Base-by-base conservation (phyloP, 2,797 vertebrate genomes). In the Neosalanx taihuensis region DNA sequence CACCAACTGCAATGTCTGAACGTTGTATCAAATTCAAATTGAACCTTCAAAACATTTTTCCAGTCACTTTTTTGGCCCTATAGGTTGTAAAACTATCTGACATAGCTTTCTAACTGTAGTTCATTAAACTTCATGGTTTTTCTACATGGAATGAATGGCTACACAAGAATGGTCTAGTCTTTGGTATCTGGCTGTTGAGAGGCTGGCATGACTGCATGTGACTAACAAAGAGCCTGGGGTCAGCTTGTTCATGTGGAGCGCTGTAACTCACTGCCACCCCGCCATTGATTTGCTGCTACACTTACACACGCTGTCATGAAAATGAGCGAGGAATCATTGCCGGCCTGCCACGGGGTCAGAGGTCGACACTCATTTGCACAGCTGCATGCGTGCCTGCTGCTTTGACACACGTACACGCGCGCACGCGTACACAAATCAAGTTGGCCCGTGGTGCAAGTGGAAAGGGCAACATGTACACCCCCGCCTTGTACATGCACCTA, bases 281-380 rank as follows among this genome's bases (percentile, higher is more conserved):
- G 67, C 46, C 67, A 18, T 3, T 67, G 75, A 75, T n/a, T 49
- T 57, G 41, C 53, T 67, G 63, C 68, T 33, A 72, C 53, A 56
- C 46, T 61, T 30, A 64, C 64, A 66, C 68, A 59, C 26, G 20
- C 62, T 31, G 73, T 74, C 37, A 6, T 59, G 49, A 67, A 80
- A 65, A 70, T 69, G 67, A 62, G 62, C 76, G 67, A 64, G 62
- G 72, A 77, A 59, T 67, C 4, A 26, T 51, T 18, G 65, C 67
- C 0, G 6, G 10, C 57, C 63, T 71, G 70, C 73, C 23, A 23
- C 10, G 17, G 15, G 77, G 58, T 80, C 73, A 71, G 60, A 71
- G 63, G 74, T 78, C 20, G 46, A 64, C 46, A 3, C 67, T 80
- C 30, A 61, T 74, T 69, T 72, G 41, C 49, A 18, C 69, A 63